Conservation (phyloP, 2,113 vertebrate species). For the Ranitomeya variabilis region DNA sequence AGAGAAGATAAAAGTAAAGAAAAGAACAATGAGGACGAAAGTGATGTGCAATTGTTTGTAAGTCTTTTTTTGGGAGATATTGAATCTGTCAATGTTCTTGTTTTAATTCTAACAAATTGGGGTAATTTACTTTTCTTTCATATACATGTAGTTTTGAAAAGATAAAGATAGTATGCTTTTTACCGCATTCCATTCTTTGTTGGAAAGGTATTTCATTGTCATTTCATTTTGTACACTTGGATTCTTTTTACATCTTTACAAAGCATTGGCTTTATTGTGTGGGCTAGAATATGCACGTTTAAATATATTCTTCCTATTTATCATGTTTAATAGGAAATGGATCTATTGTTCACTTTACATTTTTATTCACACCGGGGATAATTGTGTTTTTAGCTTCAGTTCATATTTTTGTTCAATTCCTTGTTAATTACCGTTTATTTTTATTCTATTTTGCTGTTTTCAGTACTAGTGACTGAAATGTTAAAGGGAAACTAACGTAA, state of each 20-base stretch:
- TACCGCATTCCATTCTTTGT: constrained; percentile 35
- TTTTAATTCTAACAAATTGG: constrained; percentile 47
- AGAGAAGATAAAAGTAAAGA: constrained; percentile 65
- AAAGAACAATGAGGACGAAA: constrained; percentile 65
- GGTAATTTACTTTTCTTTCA: constrained; percentile 36
- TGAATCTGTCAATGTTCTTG: constrained; percentile 26
- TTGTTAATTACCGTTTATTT: constrained; percentile 38
- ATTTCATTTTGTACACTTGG: constrained; percentile 33
- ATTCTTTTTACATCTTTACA: constrained; percentile 46
- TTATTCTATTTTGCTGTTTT: constrained; percentile 44
- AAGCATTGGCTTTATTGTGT: constrained; percentile 39
- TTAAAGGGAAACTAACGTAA: constrained; percentile 34
- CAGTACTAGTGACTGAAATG: constrained; percentile 3
- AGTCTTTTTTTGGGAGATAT: constrained; percentile 65
- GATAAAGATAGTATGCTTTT: constrained; percentile 29
- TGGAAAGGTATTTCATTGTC: constrained; percentile 38
- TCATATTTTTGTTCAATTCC: constrained; percentile 37
- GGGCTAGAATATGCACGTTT: constrained; percentile 43
- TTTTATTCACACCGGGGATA: constrained; percentile 35
- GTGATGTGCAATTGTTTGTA: constrained; percentile 76
- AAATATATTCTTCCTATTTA: constrained; percentile 43
- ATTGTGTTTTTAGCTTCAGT: constrained; percentile 22
- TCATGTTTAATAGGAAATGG: constrained; percentile 30
- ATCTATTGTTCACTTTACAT: constrained; percentile 46
- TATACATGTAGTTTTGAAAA: constrained; percentile 44